Conservation (phyloP, 1,140 invertebrate species). For the Trichomalopsis sarcophagae region DNA sequence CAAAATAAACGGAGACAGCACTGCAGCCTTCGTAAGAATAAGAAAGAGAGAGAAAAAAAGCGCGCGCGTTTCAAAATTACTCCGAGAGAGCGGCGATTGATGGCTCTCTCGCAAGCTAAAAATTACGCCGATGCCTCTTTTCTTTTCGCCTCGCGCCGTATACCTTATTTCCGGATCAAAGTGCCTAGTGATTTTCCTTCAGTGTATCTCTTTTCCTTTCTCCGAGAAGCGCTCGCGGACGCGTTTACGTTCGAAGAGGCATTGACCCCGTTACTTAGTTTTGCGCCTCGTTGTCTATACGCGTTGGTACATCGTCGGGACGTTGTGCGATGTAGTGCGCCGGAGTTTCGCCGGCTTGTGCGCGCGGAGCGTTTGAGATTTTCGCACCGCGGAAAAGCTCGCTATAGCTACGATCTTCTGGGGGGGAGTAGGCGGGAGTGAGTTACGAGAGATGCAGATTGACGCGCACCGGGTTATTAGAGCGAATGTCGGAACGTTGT, state of each 20-base stretch:
- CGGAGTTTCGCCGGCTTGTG: not conserved
- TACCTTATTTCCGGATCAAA: conserved; percentile 35
- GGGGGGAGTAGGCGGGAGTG: not conserved
- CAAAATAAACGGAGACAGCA: not conserved
- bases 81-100: not conserved
- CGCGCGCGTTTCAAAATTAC: not conserved
- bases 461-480: not conserved
- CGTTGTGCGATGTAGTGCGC: not conserved
- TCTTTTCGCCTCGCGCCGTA: not conserved
- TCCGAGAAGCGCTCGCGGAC: not conserved
- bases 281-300: not conserved
- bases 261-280: conserved; percentile 50
- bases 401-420: not conserved
- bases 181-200: conserved; percentile 18
- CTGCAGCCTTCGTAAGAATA: not conserved
- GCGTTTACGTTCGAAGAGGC: conserved; percentile 25
- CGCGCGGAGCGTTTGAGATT: not conserved
- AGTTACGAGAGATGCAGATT: conserved; percentile 1
- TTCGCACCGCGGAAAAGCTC: not conserved
- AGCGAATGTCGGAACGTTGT: not conserved
- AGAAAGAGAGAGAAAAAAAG: not conserved
- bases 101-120: conserved; percentile 7
- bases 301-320: not conserved
- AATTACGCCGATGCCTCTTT: conserved; percentile 9
- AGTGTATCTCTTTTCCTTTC: conserved; percentile 1